Conservation (phyloP, 2,113 vertebrate genomes). For the Cyphomyrus discorhynchus region DNA sequence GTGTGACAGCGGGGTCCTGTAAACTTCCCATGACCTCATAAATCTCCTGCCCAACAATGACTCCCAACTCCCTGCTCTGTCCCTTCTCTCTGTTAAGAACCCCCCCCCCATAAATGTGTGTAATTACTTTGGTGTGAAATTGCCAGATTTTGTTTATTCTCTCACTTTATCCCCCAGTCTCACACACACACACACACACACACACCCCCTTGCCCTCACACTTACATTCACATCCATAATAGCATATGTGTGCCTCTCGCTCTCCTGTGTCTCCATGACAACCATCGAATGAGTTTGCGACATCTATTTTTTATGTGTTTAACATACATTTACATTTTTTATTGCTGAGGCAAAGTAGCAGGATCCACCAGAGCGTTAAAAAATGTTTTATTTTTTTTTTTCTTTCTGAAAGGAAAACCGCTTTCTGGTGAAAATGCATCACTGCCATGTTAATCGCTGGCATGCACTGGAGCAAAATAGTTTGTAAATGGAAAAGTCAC, state of each 20-base stretch:
- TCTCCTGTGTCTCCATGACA: slow-evolving; percentile 7
- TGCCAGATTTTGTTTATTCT: slow-evolving; percentile 41
- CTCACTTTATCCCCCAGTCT: slow-evolving; percentile 29
- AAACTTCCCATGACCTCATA: slow-evolving; percentile 40
- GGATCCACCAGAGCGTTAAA: neutral
- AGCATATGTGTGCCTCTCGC: slow-evolving; percentile 2
- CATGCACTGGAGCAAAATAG: neutral
- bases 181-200: slow-evolving; percentile 16
- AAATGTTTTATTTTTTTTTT: neutral
- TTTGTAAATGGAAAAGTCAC: neutral
- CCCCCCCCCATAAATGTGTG: slow-evolving; percentile 42
- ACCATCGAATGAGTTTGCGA: neutral
- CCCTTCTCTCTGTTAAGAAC: slow-evolving; percentile 28
- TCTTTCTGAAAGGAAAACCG: neutral
- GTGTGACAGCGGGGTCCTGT: slow-evolving; percentile 35
- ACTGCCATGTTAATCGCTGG: neutral
- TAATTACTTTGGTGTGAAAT: slow-evolving; percentile 54
- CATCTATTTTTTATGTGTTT: slow-evolving; percentile 15
- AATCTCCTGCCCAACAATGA: slow-evolving; percentile 67
- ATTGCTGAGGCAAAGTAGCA: neutral
- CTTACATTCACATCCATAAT: slow-evolving; percentile 5
- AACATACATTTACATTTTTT: slow-evolving; percentile 17
- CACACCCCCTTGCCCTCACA: slow-evolving; percentile 25
- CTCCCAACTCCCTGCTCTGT: neutral
- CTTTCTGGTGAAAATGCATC: neutral